Base-by-base conservation (phyloP, 2,797 vertebrate genomes). In the Pangasius mekongensis region DNA sequence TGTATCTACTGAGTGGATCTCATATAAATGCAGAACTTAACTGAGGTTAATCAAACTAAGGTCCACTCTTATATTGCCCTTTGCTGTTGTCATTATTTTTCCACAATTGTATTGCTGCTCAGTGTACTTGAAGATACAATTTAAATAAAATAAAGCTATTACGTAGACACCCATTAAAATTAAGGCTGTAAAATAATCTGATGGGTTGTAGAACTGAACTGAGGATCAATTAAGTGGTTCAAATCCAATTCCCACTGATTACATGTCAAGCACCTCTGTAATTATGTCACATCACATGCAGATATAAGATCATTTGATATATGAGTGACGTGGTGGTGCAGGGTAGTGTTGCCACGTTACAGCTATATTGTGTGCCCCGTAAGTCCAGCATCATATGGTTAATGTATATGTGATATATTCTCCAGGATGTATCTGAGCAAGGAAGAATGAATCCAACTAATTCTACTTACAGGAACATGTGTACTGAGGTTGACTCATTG, bases 1-100 rank as follows among this genome's bases (percentile, higher is more conserved):
- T 54, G 71, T 62, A 86, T 86, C 20, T 66, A 54, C 80, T 5
- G 56, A 87, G 49, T 67, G 9, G 56, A 85, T 89, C 71, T 36
- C n/a, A 11, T 69, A 56, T 54, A 87, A 89, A 64, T 89, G 80
- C 54, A 86, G 80, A 90, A 60, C 74, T 89, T 82, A 56, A 58
- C 20, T 5, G 76, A 83, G 73, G 84, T 84, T 66, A 71, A 58
- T 52, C 62, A 83, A 74, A 76, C 27, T 20, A 62, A 60, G 20
- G 30, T 39, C 14, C 5, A 62, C 24, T 60, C 22, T 66, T 69
- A 22, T 67, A 27, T n/a, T 77, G 10, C 33, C 22, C 9, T 78
- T 64, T 69, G 27, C 33, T 58, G 5, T 24, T 67, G 13, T 36
- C 20, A 20, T 10, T 49, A 66, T 83, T 84, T 69, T 52, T 36